Evolutionary conservation across 2,888 invertebrate genomes (phyloP), one percentile per base, ranked within the genome.

Genomic region (Drosophila setosimentum): DNA sequence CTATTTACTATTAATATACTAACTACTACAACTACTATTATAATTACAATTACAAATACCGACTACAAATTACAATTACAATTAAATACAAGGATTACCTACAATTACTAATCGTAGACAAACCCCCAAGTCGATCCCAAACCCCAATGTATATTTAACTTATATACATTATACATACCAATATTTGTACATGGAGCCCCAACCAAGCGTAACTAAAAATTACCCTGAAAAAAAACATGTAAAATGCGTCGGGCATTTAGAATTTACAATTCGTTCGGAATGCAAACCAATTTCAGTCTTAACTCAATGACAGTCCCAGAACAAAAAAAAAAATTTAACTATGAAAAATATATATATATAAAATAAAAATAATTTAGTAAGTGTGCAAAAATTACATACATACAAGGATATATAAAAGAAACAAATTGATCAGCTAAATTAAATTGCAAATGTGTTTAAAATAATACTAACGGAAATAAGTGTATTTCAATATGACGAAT

Each of bases 401-500:
- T 35, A 57, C 51, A 40, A 58, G 48, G 27, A 30, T n/a, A 54
- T 42, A 13, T 24, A 42, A 54, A 57, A 55, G 49, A 54, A 42
- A 8, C 2, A 50, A 27, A 59, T 32, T 59, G 32, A 60, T 60
- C 51, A 35, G 37, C n/a, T 57, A 57, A 66, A 68, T 54, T 72
- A 73, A 78, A 83, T 73, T 73, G 69, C 75, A 86, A 78, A 74
- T 73, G 78, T 90, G 89, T 90, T 90, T 90, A 81, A 87, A 82
- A 72, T 76, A 75, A 82, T 65, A 82, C 66, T 73, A 62, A 82
- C 42, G 45, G 58, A 78, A 79, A 61, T 69, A 73, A 64, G 71
- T 85, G 90, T 85, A 83, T 83, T 86, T 86, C 83, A 75, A 86
- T 69, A 86, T 69, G 82, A 76, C 61, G 85, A 85, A 90, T 83